Percentiles rank a stretch among this genome's conserved stretches.
These are phyloP conservation scores for Tarsius wallacei DNA, from an alignment of 2,797 vertebrate genomes.

Conservation along the genomic window DNA sequence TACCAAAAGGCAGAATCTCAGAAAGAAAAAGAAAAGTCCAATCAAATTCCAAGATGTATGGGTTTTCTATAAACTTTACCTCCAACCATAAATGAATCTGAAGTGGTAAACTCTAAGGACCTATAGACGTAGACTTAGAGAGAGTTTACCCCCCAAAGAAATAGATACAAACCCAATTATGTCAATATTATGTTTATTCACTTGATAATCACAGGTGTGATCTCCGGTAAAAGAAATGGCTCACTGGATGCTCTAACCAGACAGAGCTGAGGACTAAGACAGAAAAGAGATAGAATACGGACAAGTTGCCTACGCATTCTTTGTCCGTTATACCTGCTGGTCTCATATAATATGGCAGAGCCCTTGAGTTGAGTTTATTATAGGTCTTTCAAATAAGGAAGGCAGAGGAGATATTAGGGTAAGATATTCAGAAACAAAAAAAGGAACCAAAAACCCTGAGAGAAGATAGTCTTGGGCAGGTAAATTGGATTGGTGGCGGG, in stretches of 20 bases:
- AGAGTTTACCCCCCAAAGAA: background rate
- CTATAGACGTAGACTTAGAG: background rate
- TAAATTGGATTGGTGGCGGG: background rate
- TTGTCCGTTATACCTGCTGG: background rate
- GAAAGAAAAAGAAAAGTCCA: conserved; percentile 43
- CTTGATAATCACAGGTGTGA: background rate
- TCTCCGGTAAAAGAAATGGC: background rate
- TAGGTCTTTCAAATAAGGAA: background rate
- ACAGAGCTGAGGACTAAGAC: background rate
- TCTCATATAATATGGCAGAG: background rate
- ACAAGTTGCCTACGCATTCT: background rate
- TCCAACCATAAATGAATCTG: conserved; percentile 9
- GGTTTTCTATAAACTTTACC: conserved; percentile 22
- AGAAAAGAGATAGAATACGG: background rate
- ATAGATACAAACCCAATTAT: background rate
- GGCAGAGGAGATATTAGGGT: background rate
- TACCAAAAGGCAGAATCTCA: background rate
- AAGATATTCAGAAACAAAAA: background rate
- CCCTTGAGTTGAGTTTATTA: background rate
- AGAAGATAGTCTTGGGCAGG: background rate
- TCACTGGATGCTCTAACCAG: background rate
- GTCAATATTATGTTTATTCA: background rate
- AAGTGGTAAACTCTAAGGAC: background rate
- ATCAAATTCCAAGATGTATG: background rate
- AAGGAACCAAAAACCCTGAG: background rate